Base-by-base conservation (phyloP, 2,888 invertebrate genomes). In the Diplolepis rosae region DNA sequence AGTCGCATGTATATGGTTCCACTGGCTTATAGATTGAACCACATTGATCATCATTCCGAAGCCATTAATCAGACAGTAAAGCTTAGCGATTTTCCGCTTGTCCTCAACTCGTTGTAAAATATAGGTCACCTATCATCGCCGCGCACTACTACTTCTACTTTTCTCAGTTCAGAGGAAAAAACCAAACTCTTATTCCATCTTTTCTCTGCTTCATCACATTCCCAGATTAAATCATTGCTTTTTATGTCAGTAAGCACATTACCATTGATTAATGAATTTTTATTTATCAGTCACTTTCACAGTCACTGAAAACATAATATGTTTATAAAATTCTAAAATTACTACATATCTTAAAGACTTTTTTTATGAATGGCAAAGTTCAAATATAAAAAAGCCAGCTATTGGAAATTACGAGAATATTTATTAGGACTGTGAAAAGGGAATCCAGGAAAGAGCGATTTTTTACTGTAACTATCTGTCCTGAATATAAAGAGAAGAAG, bases 91-190 rank as follows among this genome's bases (percentile, higher is more conserved):
- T 61, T 61, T 61, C 61, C 39, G 61, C 27, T 35, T 39, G 61
- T 61, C 61, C 61, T 61, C 39, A 61, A 39, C 61, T 39, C n/a
- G n/a, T n/a, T n/a, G n/a, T n/a, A n/a, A 35, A 61, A 61, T 61
- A 61, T 61, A 61, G 61, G 61, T 61, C 61, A 39, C 22, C 61
- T 39, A 39, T 24, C 61, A 61, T 56, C 56, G 35, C 56, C 32
- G 35, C 39, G 61, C 24, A 61, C 61, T 61, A 61, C 61, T 61
- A 39, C 35, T 39, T 61, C 61, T 39, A 61, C 39, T 39, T 61
- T 61, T 61, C 39, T 61, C 61, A 61, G 39, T 24, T 50, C 18
- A 28, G 48, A 45, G 22, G 13, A 65, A n/a, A 32, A 65, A 65
- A 15, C 32, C 30, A 27, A 54, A 61, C 61, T 61, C 61, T 35